Conservation (phyloP, 2,888 invertebrate genomes). For the Drosophila neonasuta region DNA sequence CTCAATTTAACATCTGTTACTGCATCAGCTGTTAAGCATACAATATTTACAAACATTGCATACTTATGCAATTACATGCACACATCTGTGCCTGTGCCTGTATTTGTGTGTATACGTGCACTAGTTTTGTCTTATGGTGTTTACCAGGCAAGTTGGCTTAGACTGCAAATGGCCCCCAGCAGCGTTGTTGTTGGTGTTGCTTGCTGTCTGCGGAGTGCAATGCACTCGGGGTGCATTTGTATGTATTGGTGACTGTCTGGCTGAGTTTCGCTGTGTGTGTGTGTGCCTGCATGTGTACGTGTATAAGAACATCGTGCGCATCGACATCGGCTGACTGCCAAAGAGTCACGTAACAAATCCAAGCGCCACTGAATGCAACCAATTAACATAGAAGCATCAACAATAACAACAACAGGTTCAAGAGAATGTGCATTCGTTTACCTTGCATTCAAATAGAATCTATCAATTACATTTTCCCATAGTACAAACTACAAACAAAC, state of each 20-base stretch:
- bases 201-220: conserved; percentile 40
- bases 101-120: neutral
- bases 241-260: conserved; percentile 6
- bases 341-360: conserved; percentile 61
- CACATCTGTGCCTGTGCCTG: neutral
- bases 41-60: conserved; percentile 2
- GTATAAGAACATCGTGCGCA: conserved; percentile 56
- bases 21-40: conserved; percentile 32
- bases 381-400: conserved; percentile 27
- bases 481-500: neutral
- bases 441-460: conserved; percentile 28
- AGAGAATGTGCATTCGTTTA: conserved; percentile 43
- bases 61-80: conserved; percentile 5
- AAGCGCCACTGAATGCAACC: conserved; percentile 41
- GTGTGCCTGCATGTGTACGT: conserved; percentile 38
- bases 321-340: conserved; percentile 53
- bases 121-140: conserved; percentile 1
- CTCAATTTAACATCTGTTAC: conserved; percentile 31
- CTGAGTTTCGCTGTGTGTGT: conserved; percentile 18
- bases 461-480: conserved; percentile 13
- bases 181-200: conserved; percentile 21
- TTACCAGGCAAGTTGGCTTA: conserved; percentile 23
- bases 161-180: conserved; percentile 28
- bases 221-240: conserved; percentile 40
- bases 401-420: conserved; percentile 34